Conservation (phyloP, 2,888 invertebrate species). For the Sympetrum striolatum region DNA sequence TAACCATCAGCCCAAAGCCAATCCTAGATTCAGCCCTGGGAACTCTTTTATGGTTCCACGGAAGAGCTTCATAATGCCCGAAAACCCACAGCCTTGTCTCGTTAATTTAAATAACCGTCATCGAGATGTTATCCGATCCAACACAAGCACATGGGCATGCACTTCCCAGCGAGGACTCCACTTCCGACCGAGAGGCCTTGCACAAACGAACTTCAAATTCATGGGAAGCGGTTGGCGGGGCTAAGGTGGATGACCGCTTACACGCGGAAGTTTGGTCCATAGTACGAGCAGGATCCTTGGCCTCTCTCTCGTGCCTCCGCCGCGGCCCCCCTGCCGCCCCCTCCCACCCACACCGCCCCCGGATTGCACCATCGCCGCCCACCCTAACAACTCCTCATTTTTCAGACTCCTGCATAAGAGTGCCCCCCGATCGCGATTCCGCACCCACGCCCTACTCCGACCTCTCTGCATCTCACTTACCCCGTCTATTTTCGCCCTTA, state of each 20-base stretch:
- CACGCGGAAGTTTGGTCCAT: background rate
- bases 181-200: background rate
- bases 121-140: too few relatives aligned
- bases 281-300: background rate
- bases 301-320: background rate
- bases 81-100: too few relatives aligned
- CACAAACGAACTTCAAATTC: background rate
- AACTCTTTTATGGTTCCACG: too few relatives aligned
- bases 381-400: background rate
- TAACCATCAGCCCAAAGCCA: too few relatives aligned
- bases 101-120: too few relatives aligned
- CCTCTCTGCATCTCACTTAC: background rate
- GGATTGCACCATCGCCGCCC: background rate
- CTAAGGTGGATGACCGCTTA: background rate
- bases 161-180: background rate
- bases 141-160: too few relatives aligned
- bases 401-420: background rate
- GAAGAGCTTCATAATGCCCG: too few relatives aligned
- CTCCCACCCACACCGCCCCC: background rate
- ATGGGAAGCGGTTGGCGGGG: background rate
- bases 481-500: background rate
- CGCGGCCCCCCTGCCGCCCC: background rate
- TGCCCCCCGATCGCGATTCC: background rate
- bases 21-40: too few relatives aligned
- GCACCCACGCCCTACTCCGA: background rate